These are phyloP conservation scores for Polyommatus icarus DNA, from an alignment of 2,888 invertebrate species.

Conservation along the genomic window DNA sequence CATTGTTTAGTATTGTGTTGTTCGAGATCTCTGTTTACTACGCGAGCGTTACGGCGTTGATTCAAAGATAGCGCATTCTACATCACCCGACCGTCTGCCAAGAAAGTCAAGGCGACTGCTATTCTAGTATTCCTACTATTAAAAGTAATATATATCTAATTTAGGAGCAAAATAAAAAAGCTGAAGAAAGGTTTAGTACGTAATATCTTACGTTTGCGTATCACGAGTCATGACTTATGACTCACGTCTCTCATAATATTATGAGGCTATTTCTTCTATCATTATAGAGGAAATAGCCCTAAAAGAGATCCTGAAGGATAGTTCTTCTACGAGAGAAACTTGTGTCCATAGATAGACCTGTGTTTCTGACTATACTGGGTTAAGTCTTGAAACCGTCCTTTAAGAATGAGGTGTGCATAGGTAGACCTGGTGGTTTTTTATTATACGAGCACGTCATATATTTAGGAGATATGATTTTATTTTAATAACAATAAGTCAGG, in stretches of 20 bases:
- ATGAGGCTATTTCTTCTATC: no score
- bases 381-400: no score
- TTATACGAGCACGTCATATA: no score
- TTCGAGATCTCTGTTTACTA: neutral
- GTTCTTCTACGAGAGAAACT: no score
- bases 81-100: slow-evolving; percentile 23
- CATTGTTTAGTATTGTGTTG: neutral
- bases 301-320: no score
- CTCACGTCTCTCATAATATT: neutral
- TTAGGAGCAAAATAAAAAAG: neutral
- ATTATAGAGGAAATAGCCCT: no score
- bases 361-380: no score
- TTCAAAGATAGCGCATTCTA: slow-evolving; percentile 17
- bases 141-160: slow-evolving; percentile 23
- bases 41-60: neutral
- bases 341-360: no score
- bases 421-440: no score
- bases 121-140: slow-evolving; percentile 22
- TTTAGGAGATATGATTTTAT: no score
- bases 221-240: neutral
- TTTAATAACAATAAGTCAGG: no score
- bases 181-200: neutral
- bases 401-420: no score
- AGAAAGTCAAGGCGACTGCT: slow-evolving; percentile 28
- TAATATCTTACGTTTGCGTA: neutral